phyloP scores from a whole-genome alignment of 1,140 invertebrate genomes.

The Lepidurus couesii region DNA sequence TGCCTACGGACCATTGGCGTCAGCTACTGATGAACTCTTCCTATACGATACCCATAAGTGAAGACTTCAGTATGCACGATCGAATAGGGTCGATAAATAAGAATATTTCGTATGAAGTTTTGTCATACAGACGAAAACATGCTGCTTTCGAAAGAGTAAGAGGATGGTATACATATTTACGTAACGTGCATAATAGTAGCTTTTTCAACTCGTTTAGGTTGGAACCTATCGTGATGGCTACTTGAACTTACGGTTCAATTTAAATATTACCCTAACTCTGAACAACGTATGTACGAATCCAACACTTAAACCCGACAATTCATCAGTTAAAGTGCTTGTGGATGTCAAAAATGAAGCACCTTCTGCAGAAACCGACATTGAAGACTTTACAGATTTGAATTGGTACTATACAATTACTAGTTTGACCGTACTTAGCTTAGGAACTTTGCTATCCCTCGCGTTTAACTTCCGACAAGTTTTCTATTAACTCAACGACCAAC shows the following conservation, averaged over 20 bases:
- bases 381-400: background rate
- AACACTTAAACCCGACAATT: background rate
- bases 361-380: background rate
- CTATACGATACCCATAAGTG: background rate
- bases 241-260: background rate
- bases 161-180: background rate
- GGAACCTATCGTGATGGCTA: background rate
- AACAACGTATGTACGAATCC: background rate
- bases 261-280: background rate
- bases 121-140: background rate
- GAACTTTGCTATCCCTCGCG: slow-evolving; percentile 7
- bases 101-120: background rate
- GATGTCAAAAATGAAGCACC: background rate
- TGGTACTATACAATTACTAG: background rate
- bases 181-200: background rate
- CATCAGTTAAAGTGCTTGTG: background rate
- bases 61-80: background rate
- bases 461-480: slow-evolving; percentile 11
- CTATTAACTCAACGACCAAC: background rate
- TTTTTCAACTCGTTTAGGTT: background rate
- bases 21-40: background rate
- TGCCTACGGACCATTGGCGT: slow-evolving; percentile 2
- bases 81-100: background rate
- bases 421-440: background rate
- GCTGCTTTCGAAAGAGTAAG: background rate